Conservation (phyloP, 30 jellyfish, hydroid and myxozoan species). For the Euphysa ruthae region DNA sequence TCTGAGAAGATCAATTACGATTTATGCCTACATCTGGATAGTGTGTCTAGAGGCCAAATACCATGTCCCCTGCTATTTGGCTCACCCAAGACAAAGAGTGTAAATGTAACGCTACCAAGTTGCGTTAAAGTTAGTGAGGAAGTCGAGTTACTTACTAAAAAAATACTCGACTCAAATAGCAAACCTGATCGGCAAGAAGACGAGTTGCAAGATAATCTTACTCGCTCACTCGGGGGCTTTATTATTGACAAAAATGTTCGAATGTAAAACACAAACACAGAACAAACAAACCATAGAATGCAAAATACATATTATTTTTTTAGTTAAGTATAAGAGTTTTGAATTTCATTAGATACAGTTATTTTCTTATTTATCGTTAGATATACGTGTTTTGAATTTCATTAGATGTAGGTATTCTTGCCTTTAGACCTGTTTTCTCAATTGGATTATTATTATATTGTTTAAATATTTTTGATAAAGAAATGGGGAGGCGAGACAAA, state of each 20-base stretch:
- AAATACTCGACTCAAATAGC: slow-evolving; percentile 1
- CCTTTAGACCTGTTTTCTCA: no score
- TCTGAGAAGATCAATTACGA: slow-evolving; percentile 77
- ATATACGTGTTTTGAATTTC: no score
- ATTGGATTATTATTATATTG: no score
- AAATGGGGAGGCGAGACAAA: no score
- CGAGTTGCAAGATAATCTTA: background rate
- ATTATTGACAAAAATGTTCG: background rate
- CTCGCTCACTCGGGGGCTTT: background rate
- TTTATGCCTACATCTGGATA: slow-evolving; percentile 52
- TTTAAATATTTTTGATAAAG: no score
- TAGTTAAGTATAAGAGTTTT: no score
- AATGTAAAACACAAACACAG: no score
- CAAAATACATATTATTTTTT: no score
- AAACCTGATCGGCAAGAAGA: background rate
- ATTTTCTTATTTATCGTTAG: no score
- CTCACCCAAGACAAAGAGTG: slow-evolving; percentile 76
- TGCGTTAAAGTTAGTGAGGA: slow-evolving; percentile 71
- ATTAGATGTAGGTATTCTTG: no score
- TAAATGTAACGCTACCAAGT: slow-evolving; percentile 54
- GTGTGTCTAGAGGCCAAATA: slow-evolving; percentile 58
- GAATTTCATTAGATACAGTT: no score
- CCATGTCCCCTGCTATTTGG: slow-evolving; percentile 93
- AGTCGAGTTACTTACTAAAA: slow-evolving; percentile 42
- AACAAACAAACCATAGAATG: no score